A percentile compares a stretch with the other conserved stretches of the same genome.
Evolutionary conservation across 2,797 vertebrate genomes (phyloP).

Genomic region (Phalloptychus januarius): DNA sequence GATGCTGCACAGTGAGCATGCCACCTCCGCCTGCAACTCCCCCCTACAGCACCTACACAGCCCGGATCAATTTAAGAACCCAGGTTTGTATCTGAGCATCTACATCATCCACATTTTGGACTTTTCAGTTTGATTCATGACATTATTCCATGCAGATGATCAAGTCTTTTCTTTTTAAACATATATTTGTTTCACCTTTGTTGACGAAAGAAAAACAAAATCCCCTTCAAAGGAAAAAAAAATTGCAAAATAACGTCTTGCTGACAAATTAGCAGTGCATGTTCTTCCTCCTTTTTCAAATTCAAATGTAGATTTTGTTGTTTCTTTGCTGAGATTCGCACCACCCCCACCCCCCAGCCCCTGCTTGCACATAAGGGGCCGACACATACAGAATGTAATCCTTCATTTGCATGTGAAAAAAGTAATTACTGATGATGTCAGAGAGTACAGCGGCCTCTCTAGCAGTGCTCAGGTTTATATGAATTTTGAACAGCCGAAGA

Average conservation of each 20-base stretch:
- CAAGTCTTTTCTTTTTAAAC: conserved; percentile 34
- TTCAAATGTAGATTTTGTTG: conserved; percentile 55
- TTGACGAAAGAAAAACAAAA: conserved; percentile 42
- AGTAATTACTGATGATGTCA: conserved; percentile 62
- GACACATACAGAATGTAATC: conserved; percentile 63
- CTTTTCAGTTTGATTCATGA: conserved; percentile 73
- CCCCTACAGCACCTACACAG: conserved; percentile 86
- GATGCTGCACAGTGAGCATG: conserved; percentile 90
- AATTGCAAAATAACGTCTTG: conserved; percentile 42
- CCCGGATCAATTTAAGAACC: conserved; percentile 89
- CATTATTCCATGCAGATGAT: conserved; percentile 68
- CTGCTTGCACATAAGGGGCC: conserved; percentile 71
- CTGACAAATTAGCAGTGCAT: conserved; percentile 75
- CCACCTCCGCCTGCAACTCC: conserved; percentile 86
- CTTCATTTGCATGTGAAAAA: conserved; percentile 74
- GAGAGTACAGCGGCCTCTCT: conserved; percentile 54
- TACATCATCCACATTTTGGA: conserved; percentile 75
- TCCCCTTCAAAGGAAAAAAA: conserved; percentile 13
- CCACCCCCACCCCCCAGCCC: conserved; percentile 38
- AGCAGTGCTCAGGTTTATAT: conserved; percentile 44
- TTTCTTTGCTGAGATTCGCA: conserved; percentile 67
- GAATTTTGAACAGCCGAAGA: conserved; percentile 42
- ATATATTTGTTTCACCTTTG: conserved; percentile 51
- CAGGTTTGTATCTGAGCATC: conserved; percentile 84
- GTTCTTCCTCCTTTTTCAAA: conserved; percentile 56